Conservation (phyloP, 2,113 vertebrate species). For the Gavia stellata region DNA sequence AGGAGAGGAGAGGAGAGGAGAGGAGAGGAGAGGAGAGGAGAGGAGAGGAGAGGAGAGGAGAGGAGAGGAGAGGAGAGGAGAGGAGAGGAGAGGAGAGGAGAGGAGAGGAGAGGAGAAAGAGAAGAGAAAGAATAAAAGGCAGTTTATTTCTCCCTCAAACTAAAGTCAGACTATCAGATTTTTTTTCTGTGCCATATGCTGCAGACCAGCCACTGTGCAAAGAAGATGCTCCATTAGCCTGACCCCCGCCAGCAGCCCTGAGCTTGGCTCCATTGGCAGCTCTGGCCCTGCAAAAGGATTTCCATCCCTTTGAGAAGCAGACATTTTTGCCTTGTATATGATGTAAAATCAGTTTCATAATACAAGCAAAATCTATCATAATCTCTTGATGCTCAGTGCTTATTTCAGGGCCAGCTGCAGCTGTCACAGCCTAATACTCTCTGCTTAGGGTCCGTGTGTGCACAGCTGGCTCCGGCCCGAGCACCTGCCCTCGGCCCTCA, state of each 20-base stretch:
- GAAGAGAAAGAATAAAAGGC: background rate
- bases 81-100: background rate
- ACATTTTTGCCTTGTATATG: constrained; percentile 13
- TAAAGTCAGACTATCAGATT: background rate
- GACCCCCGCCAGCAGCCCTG: background rate
- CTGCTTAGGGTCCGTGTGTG: constrained; percentile 57
- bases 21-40: no score
- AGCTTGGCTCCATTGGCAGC: background rate
- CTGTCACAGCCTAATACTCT: constrained; percentile 65
- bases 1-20: background rate
- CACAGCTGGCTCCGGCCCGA: constrained; percentile 60
- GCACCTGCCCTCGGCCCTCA: constrained; percentile 66
- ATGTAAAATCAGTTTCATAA: constrained; percentile 70
- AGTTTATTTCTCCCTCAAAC: background rate
- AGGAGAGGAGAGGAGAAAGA: no score
- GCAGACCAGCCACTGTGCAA: background rate
- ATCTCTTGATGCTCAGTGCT: constrained; percentile 61
- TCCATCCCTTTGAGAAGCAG: constrained; percentile 34
- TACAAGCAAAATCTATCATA: constrained; percentile 69
- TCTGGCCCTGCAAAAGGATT: background rate
- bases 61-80: no score
- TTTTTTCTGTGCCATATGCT: background rate
- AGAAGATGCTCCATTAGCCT: background rate
- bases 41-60: background rate
- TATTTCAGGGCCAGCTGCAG: constrained; percentile 67